These are phyloP conservation scores for Leptestheria dahalacensis DNA, from an alignment of 1,140 invertebrate species.

Conservation along the genomic window DNA sequence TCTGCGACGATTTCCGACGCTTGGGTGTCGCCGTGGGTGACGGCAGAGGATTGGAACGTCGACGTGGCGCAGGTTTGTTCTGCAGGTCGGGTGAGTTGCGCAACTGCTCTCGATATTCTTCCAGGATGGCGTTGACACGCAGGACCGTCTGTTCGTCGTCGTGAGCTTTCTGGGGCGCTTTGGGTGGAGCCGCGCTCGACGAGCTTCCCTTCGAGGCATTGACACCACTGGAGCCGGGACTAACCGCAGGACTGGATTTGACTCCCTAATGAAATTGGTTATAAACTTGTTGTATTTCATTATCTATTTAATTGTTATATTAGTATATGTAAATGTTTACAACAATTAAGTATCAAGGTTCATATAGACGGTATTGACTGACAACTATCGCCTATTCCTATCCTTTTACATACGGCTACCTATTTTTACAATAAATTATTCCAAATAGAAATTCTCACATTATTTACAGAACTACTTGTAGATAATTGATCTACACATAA, in stretches of 20 bases:
- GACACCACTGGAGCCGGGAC: constrained; percentile 35
- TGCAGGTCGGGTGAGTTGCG: constrained; percentile 61
- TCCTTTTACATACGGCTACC: too few relatives aligned
- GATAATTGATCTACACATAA: too few relatives aligned
- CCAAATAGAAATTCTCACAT: too few relatives aligned
- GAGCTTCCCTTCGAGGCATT: constrained; percentile 30
- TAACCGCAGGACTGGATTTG: constrained; percentile 36
- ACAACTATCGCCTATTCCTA: too few relatives aligned
- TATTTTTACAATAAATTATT: too few relatives aligned
- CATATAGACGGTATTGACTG: too few relatives aligned
- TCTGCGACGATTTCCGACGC: constrained; percentile 48
- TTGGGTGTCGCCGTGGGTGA: constrained; percentile 52
- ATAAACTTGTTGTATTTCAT: too few relatives aligned
- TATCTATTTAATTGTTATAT: too few relatives aligned
- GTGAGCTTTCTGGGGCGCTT: constrained; percentile 54
- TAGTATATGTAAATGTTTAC: too few relatives aligned
- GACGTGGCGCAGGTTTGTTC: constrained; percentile 59
- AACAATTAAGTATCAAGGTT: too few relatives aligned
- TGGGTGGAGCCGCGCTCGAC: constrained; percentile 38
- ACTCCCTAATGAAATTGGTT: too few relatives aligned
- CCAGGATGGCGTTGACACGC: constrained; percentile 60
- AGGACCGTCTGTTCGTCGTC: constrained; percentile 68
- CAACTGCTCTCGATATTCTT: constrained; percentile 62
- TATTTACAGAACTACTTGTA: too few relatives aligned
- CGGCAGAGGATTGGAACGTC: constrained; percentile 53